phyloP scores from a whole-genome alignment of 2,888 invertebrate genomes.

The Anodontia alba region DNA sequence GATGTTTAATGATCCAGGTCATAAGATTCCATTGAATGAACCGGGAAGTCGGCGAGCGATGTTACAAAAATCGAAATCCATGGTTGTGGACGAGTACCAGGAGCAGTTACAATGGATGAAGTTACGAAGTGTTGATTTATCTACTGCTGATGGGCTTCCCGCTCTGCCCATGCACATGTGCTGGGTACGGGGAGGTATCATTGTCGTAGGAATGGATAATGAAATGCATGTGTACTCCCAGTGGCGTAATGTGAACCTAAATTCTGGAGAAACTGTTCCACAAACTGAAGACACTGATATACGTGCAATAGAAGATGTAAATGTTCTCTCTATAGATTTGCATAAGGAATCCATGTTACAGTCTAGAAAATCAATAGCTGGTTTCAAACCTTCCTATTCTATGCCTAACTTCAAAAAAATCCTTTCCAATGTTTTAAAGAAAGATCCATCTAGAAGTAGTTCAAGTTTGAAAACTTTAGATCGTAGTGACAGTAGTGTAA shows the following conservation, averaged over 20 bases:
- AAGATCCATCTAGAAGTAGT: constrained; percentile 43
- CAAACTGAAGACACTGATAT: constrained; percentile 49
- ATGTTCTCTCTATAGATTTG: constrained; percentile 52
- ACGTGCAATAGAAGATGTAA: constrained; percentile 51
- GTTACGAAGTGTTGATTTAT: constrained; percentile 93
- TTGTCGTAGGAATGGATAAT: constrained; percentile 99
- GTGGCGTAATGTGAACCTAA: constrained; percentile 87
- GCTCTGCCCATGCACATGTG: constrained; percentile 99
- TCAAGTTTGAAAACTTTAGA: constrained; percentile 56
- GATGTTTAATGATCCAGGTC: constrained; percentile 40
- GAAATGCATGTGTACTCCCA: constrained; percentile 99
- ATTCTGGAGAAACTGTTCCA: constrained; percentile 42
- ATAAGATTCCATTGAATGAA: constrained; percentile 36
- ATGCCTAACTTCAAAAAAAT: constrained; percentile 75
- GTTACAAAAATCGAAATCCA: constrained; percentile 94
- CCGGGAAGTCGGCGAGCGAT: constrained; percentile 84
- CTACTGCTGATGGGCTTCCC: constrained; percentile 97
- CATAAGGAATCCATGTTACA: constrained; percentile 51
- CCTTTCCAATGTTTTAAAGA: constrained; percentile 48
- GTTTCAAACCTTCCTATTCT: constrained; percentile 75
- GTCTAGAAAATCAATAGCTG: constrained; percentile 68
- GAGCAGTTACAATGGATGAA: constrained; percentile 99
- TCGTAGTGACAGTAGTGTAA: constrained; percentile 77
- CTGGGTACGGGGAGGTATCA: constrained; percentile 98
- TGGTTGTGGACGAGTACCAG: constrained; percentile 94